Evolutionary conservation across 1,140 invertebrate species (phyloP), one percentile per base, ranked within the genome.

Genomic region (Whitmania pigra): DNA sequence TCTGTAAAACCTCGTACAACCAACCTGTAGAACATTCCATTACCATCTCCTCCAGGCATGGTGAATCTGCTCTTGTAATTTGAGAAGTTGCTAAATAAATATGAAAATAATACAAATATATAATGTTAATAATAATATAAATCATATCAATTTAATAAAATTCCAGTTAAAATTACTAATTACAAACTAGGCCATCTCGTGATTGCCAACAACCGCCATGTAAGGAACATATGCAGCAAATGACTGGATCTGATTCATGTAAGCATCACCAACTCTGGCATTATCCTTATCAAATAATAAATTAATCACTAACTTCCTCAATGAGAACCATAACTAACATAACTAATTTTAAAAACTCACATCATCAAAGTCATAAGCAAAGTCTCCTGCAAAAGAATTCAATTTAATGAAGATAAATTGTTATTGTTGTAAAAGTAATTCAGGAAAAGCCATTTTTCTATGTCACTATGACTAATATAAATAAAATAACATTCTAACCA

Each of bases 321-420:
- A 31, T 63, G 57, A 3, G 5, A 3, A 4, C 54, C 2, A 2
- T 57, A 57, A 57, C 2, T 57, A 57, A 57, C 20, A 57, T 20
- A 57, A 57, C 5, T 20, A 25, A 63, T 25, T 63, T 11, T 31
- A 2, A 31, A 18, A 25, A 73, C 82, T 80, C 82, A 86, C 86
- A 3, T 86, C 84, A 81, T 91, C 82, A 89, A 96, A 90, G 80
- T 95, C 90, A 82, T 95, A 96, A 0, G 92, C 93, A 84, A 95
- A 74, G 27, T 74, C 73, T 27, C 73, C 92, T 72, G 92, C 89
- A 83, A 71, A 91, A 31, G 3, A 68, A 17, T 18, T 72, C 7
- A 27, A 73, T 18, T 71, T 29, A 5, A 7, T 54, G n/a, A 13
- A n/a, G 6, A 5, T 69, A n/a, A 36, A 72, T 29, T 36, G 18